These are phyloP conservation scores for Acromyrmex heyeri DNA, from an alignment of 1,140 invertebrate genomes.

Conservation along the genomic window DNA sequence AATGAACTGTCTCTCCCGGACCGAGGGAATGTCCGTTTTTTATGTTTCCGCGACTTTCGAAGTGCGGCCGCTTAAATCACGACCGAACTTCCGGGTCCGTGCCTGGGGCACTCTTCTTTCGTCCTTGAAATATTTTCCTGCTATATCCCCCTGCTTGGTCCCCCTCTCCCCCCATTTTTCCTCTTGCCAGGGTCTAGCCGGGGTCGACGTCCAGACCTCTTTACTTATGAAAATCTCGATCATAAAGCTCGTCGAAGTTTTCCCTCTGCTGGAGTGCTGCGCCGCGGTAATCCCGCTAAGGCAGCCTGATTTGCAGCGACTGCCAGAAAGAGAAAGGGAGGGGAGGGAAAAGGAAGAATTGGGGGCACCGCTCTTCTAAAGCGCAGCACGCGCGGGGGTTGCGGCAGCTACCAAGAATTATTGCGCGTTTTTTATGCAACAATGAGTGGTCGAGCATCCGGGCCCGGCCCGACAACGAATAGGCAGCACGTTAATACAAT, in stretches of 20 bases:
- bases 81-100: constrained; percentile 21
- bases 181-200: too few relatives aligned
- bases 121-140: constrained; percentile 33
- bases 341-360: not conserved
- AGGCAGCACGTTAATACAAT: constrained; percentile 73
- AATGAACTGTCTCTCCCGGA: constrained; percentile 22
- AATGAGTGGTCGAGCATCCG: constrained; percentile 65
- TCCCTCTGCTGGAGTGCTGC: not conserved
- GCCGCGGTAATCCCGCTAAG: constrained; percentile 66
- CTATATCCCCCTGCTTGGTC: too few relatives aligned
- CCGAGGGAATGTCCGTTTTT: constrained; percentile 16
- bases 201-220: constrained; percentile 4
- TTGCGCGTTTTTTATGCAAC: constrained; percentile 73
- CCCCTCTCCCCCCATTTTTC: too few relatives aligned
- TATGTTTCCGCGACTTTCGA: constrained; percentile 41
- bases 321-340: constrained; percentile 45
- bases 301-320: constrained; percentile 66
- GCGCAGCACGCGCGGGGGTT: too few relatives aligned
- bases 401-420: constrained; percentile 68
- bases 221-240: constrained; percentile 62
- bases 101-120: not conserved
- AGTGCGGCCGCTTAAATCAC: constrained; percentile 48
- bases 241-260: constrained; percentile 39
- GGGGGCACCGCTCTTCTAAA: not conserved
- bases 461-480: constrained; percentile 68